Percentiles rank a stretch among this genome's conserved stretches.
Evolutionary conservation across 23 tunicate genomes (phyloP).

Genomic region (Ascidia mentula): DNA sequence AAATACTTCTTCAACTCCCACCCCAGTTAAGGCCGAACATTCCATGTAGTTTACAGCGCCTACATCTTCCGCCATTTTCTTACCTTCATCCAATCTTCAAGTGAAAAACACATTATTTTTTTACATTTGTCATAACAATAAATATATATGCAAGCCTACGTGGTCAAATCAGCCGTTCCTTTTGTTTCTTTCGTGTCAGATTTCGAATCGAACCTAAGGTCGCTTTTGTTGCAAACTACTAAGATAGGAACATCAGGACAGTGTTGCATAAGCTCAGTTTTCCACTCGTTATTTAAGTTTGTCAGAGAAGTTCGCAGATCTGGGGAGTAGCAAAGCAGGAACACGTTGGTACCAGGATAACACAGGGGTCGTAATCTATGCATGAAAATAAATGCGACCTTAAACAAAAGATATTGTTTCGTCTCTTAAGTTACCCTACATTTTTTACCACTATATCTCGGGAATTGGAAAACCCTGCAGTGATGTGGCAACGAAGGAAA

Average conservation of each 20-base stretch:
- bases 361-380: constrained; percentile 23
- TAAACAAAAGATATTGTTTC: no score
- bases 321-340: constrained; percentile 19
- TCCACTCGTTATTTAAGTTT: constrained; percentile 13
- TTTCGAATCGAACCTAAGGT: neutral
- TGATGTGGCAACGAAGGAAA: no score
- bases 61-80: neutral
- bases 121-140: no score
- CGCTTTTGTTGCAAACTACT: constrained; percentile 15
- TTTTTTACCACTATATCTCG: no score
- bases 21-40: constrained; percentile 23
- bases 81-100: neutral
- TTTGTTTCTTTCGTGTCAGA: no score
- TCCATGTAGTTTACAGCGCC: constrained; percentile 28
- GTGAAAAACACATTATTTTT: no score
- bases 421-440: no score
- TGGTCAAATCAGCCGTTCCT: no score
- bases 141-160: neutral
- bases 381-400: no score
- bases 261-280: constrained; percentile 16
- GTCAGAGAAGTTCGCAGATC: neutral
- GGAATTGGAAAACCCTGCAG: no score
- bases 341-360: constrained; percentile 12
- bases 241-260: constrained; percentile 20
- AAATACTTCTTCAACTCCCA: constrained; percentile 16